Evolutionary conservation across 2,888 invertebrate genomes (phyloP).

Genomic region (Gonocerus acuteangulatus): DNA sequence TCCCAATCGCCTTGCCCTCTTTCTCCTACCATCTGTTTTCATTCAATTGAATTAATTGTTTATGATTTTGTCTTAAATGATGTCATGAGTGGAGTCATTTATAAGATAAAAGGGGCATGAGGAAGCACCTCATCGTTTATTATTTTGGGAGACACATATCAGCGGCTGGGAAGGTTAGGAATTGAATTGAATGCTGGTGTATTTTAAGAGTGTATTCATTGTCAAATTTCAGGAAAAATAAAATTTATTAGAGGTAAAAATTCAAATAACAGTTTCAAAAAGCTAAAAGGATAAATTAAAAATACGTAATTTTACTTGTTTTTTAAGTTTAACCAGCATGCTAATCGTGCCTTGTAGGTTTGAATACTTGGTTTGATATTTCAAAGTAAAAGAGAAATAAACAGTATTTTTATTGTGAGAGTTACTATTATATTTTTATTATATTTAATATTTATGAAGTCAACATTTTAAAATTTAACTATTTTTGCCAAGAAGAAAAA

Average conservation of each 20-base stretch:
- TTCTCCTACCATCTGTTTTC: slow-evolving; percentile 15
- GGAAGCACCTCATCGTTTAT: slow-evolving; percentile 12
- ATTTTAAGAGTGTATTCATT: slow-evolving; percentile 15
- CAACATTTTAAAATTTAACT: too few species aligned
- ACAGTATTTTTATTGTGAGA: too few species aligned
- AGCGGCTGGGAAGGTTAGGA: slow-evolving; percentile 17
- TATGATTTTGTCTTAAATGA: slow-evolving; percentile 10
- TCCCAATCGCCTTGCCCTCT: slow-evolving; percentile 17
- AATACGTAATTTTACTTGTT: too few species aligned
- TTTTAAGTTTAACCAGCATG: background rate
- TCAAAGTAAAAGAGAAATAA: background rate
- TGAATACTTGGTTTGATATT: background rate
- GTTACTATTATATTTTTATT: too few species aligned
- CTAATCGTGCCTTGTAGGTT: background rate
- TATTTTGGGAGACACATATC: slow-evolving; percentile 23
- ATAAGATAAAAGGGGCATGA: slow-evolving; percentile 3
- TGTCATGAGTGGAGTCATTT: slow-evolving; percentile 5
- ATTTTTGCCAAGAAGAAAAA: too few species aligned
- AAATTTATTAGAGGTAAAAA: too few species aligned
- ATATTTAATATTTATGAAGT: too few species aligned
- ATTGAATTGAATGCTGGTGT: slow-evolving; percentile 11
- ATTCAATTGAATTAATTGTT: slow-evolving; percentile 16
- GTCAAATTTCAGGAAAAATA: slow-evolving; percentile 5
- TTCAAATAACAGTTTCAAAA: too few species aligned
- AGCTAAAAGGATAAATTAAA: too few species aligned